These are phyloP conservation scores for Cataglyphis hispanica DNA, from an alignment of 1,140 invertebrate genomes.

Conservation along the genomic window DNA sequence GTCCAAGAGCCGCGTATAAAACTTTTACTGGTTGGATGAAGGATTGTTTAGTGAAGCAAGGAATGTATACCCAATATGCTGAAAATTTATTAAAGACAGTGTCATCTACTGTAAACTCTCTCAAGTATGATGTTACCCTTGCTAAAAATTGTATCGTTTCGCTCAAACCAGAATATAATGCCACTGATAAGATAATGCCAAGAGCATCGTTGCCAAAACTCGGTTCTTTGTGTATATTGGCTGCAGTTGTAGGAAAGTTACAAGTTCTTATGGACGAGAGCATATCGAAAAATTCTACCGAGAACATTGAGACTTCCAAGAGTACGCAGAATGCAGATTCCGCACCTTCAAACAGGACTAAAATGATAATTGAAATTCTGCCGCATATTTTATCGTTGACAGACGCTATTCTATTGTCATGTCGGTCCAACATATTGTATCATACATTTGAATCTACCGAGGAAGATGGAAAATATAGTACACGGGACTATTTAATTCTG, in stretches of 20 bases:
- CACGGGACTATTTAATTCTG: constrained; percentile 86
- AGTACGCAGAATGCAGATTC: constrained; percentile 77
- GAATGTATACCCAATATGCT: constrained; percentile 93
- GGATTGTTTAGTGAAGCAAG: constrained; percentile 96
- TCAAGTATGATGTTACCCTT: constrained; percentile 91
- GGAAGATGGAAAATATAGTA: constrained; percentile 84
- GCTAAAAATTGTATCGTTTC: constrained; percentile 90
- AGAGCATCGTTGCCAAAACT: constrained; percentile 88
- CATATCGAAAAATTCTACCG: constrained; percentile 78
- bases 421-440: constrained; percentile 87
- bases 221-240: constrained; percentile 89
- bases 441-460: constrained; percentile 87
- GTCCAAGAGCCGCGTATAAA: constrained; percentile 89
- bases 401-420: constrained; percentile 87
- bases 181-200: constrained; percentile 84
- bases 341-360: constrained; percentile 76
- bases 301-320: constrained; percentile 80
- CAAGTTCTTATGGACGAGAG: constrained; percentile 89
- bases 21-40: constrained; percentile 90
- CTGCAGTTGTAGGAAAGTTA: constrained; percentile 90
- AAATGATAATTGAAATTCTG: constrained; percentile 88
- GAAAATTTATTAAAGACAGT: constrained; percentile 92
- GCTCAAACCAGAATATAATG: constrained; percentile 87
- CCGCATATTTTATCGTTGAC: constrained; percentile 89
- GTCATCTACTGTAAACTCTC: constrained; percentile 88